Percentiles rank a stretch among this genome's conserved stretches.
These are phyloP conservation scores for Antechinus flavipes DNA, from an alignment of 2,113 vertebrate species.

Conservation along the genomic window DNA sequence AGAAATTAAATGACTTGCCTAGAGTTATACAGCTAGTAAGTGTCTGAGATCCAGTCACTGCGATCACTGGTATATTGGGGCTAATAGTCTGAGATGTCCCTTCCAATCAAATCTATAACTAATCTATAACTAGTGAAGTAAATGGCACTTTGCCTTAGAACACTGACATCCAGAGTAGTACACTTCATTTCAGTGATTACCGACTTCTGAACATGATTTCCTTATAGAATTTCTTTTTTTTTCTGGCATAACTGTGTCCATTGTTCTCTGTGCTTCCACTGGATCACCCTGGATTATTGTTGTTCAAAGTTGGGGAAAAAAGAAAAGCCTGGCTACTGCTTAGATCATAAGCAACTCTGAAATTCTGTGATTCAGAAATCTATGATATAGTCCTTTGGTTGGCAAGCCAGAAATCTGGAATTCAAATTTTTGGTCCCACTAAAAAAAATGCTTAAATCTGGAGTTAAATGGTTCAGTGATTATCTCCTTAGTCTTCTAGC, in stretches of 20 bases:
- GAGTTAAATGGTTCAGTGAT: neutral
- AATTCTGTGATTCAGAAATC: neutral
- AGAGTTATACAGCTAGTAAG: neutral
- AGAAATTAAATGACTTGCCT: neutral
- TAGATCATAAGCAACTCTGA: neutral
- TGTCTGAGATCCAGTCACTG: neutral
- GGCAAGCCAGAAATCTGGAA: neutral
- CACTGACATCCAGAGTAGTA: neutral
- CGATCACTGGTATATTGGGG: neutral
- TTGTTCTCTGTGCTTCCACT: neutral
- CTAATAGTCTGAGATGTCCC: neutral
- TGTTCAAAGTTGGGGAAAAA: neutral
- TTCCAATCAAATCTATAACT: neutral
- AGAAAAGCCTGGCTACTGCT: neutral
- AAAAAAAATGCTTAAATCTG: neutral
- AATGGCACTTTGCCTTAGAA: neutral
- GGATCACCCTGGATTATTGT: neutral
- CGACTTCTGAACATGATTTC: no score
- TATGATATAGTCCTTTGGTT: neutral
- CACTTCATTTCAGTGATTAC: no score
- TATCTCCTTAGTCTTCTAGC: neutral
- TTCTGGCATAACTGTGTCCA: neutral
- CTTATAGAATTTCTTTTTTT: no score
- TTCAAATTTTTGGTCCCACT: neutral
- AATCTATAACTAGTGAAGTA: neutral